Base-by-base conservation (phyloP, 2,797 vertebrate species). In the Hydrocynus forskahlii region DNA sequence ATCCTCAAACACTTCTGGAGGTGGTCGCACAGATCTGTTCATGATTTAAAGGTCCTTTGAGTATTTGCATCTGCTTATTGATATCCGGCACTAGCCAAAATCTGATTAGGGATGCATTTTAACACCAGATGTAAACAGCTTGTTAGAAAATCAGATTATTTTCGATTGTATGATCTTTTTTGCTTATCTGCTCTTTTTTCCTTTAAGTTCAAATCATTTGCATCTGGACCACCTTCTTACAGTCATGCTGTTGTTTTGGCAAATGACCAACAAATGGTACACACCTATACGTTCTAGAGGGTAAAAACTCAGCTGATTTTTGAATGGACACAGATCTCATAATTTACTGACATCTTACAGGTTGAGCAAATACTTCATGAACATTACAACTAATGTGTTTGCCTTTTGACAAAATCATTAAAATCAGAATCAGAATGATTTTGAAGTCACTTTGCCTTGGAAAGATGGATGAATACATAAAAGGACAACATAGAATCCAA, bases 101-200 rank as follows among this genome's bases (percentile, higher is more conserved):
- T 69, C 60, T 63, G 60, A 63, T 63, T 25, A 63, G 60, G 23
- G 60, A 35, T 63, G 25, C 25, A 35, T 35, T 63, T 63, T 13
- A 63, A 35, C 4, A 35, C 23, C 60, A 63, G 60, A 63, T 63
- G 23, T 63, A 35, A 63, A 63, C 8, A 25, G n/a, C 59, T 62
- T 62, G 59, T 62, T 62, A 21, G 60, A 50, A 69, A 69, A 25
- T 69, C n/a, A 63, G 60, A 69, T 48, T 69, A 50, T 25, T 69
- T 69, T 45, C 67, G 50, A 10, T 48, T 21, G 19, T 16, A 5
- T 43, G 16, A 43, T 67, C 67, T 48, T 21, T 35, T 35, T 35
- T 35, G 2, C 35, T 35, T 35, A 69, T 25, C 21, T 67, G 63
- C 35, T 66, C 66, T 16, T 50, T 69, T 40, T 48, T 35, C n/a